Conservation (phyloP, 1,140 invertebrate genomes). For the Drosophila tsacasi region DNA sequence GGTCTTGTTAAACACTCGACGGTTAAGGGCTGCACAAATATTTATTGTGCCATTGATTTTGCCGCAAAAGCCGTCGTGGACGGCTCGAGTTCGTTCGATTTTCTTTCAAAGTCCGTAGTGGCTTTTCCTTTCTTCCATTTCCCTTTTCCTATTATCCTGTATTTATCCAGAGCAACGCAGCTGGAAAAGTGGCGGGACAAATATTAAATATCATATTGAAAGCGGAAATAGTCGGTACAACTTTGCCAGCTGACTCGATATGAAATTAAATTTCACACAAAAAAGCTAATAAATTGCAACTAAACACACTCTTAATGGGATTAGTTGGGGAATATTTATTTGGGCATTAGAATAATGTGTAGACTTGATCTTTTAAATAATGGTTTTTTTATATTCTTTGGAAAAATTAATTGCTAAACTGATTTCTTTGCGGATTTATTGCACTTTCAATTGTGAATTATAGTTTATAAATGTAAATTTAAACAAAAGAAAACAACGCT, state of each 20-base stretch:
- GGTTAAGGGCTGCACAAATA: conserved; percentile 81
- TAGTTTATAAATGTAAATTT: not conserved
- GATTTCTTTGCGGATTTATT: not conserved
- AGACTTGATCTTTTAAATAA: not conserved
- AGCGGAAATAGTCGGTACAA: conserved; percentile 23
- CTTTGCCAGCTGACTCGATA: conserved; percentile 53
- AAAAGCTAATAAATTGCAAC: conserved; percentile 1
- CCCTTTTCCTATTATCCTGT: conserved; percentile 24
- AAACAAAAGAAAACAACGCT: not conserved
- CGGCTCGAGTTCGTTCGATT: conserved; percentile 56
- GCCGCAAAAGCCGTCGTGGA: conserved; percentile 70
- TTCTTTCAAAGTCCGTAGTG: conserved; percentile 27
- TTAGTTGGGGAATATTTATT: conserved; percentile 8
- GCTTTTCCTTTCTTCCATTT: conserved; percentile 18
- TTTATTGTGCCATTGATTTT: conserved; percentile 85
- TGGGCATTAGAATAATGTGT: not conserved
- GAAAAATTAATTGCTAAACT: not conserved
- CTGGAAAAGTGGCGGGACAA: conserved; percentile 48
- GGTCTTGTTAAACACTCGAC: conserved; percentile 71
- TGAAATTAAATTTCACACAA: conserved; percentile 56
- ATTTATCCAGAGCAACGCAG: conserved; percentile 61
- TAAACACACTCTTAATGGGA: not conserved
- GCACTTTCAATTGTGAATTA: not conserved
- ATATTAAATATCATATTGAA: conserved; percentile 63
- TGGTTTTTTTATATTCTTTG: not conserved